A percentile compares a stretch with the other conserved stretches of the same genome.
These are phyloP conservation scores for Rhabdophis nuchalis DNA, from an alignment of 2,797 vertebrate species.

Conservation along the genomic window DNA sequence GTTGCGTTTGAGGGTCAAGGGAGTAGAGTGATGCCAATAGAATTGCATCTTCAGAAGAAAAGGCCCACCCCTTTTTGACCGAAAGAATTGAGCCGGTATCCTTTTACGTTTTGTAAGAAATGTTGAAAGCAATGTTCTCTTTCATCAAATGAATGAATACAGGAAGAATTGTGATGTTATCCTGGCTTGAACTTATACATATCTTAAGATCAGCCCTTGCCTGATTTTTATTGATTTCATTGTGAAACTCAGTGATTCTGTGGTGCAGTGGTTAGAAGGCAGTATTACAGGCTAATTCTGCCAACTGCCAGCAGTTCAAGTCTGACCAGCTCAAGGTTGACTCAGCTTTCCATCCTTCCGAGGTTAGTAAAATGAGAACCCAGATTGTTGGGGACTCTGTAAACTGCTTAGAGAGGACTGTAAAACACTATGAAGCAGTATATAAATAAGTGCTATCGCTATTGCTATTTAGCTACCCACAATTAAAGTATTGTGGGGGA, in stretches of 20 bases:
- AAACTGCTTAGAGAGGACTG: background rate
- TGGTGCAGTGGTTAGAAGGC: background rate
- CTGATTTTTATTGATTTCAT: background rate
- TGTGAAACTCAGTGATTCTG: background rate
- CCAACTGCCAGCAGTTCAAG: background rate
- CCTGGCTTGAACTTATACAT: background rate
- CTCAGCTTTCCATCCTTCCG: background rate
- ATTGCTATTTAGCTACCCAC: background rate
- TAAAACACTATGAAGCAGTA: background rate
- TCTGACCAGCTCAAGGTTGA: background rate
- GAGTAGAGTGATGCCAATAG: background rate
- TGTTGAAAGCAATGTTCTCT: background rate
- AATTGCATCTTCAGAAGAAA: background rate
- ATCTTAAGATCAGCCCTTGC: background rate
- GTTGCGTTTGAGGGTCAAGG: background rate
- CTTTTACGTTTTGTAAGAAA: background rate
- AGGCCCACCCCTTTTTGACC: background rate
- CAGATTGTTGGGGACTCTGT: background rate
- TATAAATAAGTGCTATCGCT: background rate
- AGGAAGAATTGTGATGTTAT: background rate
- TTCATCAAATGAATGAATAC: background rate
- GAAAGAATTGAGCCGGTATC: background rate
- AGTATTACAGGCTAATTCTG: background rate
- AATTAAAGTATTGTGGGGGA: background rate
- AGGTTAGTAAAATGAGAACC: background rate